Evolutionary conservation across 2,797 vertebrate genomes (phyloP).

Genomic region (Craterocephalus amniculus): DNA sequence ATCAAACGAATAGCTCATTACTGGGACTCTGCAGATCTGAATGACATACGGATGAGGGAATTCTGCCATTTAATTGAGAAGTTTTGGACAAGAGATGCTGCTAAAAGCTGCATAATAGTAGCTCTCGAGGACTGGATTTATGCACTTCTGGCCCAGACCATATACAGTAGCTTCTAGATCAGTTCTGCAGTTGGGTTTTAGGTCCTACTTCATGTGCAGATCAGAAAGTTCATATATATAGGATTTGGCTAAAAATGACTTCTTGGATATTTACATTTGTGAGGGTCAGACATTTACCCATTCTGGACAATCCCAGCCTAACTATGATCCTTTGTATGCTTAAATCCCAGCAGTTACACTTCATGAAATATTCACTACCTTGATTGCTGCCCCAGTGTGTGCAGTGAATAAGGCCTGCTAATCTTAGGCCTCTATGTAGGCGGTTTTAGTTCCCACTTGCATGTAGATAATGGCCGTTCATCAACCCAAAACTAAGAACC

Average conservation of each 20-base stretch:
- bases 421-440: conserved; percentile 9
- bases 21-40: too few species aligned
- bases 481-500: conserved; percentile 27
- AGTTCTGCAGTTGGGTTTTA: conserved; percentile 49
- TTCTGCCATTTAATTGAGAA: too few species aligned
- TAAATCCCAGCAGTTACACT: conserved; percentile 20
- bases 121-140: too few species aligned
- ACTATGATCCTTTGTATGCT: conserved; percentile 29
- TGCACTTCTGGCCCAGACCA: too few species aligned
- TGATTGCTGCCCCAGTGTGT: conserved; percentile 21
- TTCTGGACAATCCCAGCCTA: conserved; percentile 22
- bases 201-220: conserved; percentile 40
- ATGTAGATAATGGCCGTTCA: too few species aligned
- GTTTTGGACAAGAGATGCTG: too few species aligned
- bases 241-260: conserved; percentile 8
- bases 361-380: conserved; percentile 29
- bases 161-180: conserved; percentile 44
- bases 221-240: conserved; percentile 35
- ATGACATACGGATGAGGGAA: too few species aligned
- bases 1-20: too few species aligned
- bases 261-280: conserved; percentile 31
- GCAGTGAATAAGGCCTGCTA: conserved; percentile 3
- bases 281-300: conserved; percentile 45
- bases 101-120: too few species aligned
- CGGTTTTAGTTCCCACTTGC: conserved; percentile 1